Evolutionary conservation across 2,797 vertebrate genomes (phyloP).

Genomic region (Bucorvus abyssinicus): DNA sequence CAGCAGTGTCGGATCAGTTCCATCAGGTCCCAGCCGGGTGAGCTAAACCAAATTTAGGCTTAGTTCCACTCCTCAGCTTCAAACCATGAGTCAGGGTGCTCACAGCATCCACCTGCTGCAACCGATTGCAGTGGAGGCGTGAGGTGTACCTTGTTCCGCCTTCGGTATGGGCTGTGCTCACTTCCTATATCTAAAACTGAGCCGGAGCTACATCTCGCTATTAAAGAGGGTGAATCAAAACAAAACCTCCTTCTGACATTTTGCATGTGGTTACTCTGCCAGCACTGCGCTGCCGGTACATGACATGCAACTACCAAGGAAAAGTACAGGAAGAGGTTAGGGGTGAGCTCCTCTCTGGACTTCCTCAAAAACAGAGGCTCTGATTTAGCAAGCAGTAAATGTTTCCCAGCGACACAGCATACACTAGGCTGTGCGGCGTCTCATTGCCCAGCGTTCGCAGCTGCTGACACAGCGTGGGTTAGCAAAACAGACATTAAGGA

Average conservation of each 20-base stretch:
- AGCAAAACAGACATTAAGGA: neutral
- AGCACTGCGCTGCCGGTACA: accelerated
- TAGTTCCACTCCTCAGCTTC: neutral
- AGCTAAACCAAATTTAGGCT: neutral
- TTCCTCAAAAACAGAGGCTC: neutral
- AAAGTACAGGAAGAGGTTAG: neutral
- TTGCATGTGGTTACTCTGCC: neutral
- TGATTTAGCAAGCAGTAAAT: neutral
- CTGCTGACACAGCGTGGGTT: neutral
- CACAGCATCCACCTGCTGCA: accelerated
- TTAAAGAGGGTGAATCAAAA: neutral
- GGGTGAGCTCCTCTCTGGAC: neutral
- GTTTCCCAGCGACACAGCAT: neutral
- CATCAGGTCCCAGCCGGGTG: neutral
- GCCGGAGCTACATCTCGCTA: neutral
- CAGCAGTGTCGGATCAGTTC: neutral
- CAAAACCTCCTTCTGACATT: neutral
- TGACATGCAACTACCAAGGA: neutral
- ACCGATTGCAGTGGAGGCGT: accelerated
- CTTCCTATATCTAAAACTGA: neutral
- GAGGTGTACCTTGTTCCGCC: neutral
- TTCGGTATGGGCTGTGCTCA: neutral
- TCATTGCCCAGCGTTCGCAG: neutral
- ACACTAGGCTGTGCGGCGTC: neutral
- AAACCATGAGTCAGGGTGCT: neutral